Base-by-base conservation (phyloP, 2,113 vertebrate species). In the Cisticola juncidis region DNA sequence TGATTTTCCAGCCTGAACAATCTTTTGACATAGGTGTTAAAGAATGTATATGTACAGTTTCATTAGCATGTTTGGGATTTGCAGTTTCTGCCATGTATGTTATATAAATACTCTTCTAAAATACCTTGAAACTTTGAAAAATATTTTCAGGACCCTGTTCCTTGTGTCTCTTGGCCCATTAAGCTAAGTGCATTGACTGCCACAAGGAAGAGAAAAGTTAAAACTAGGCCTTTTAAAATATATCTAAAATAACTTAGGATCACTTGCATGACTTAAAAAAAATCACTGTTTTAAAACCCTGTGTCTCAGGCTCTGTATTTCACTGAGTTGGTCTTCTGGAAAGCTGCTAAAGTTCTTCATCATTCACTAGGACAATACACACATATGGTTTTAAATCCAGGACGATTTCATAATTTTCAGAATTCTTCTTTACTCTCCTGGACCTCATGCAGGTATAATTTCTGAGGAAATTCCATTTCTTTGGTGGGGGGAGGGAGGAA, bases 391-490 rank as follows among this genome's bases (percentile, higher is more conserved):
- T 82, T 77, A 77, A 91, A 85, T 57, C 1, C 28, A 64, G n/a
- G 58, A 74, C 16, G 54, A 47, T 73, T 92, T 85, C 13, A 31
- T 85, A 42, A 54, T 90, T 88, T 88, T 85, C 35, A 77, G 58
- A 83, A 76, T 80, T 79, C 73, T 28, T 82, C 22, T 92, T 82
- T n/a, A 47, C 60, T 90, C 58, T 69, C 19, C 33, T 73, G 53
- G n/a, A 61, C 21, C 26, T 80, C 40, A 45, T 72, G 35, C 57
- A 88, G 66, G 23, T 88, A 79, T 54, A 91, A 87, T 86, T 90
- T 93, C 62, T 83, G 29, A 87, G 81, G 87, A 95, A 93, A 92
- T 96, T 88, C 87, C 56, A 81, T 38, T 68, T 94, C 50, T 76
- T 85, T 65, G 36, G 35, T 38, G 25, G 19, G 36, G 51, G 53